Conservation (phyloP, 2,797 vertebrate species). For the Acomys russatus region DNA sequence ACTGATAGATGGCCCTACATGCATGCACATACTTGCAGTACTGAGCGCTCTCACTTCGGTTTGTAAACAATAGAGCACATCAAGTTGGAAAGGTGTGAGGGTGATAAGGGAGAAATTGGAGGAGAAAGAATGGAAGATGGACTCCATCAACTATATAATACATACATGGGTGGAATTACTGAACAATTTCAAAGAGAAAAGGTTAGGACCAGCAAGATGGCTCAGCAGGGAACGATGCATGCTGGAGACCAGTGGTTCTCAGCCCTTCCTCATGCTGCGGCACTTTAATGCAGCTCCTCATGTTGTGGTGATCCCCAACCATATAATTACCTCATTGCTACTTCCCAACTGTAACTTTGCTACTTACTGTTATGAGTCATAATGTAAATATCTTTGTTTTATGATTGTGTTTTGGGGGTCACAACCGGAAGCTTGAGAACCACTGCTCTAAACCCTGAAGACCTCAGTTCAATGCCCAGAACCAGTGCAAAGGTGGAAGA, state of each 20-base stretch:
- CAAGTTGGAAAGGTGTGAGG: neutral
- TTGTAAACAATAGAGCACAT: neutral
- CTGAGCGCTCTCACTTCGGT: neutral
- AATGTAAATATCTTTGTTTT: neutral
- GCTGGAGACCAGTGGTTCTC: neutral
- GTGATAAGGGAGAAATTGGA: neutral
- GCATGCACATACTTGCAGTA: neutral
- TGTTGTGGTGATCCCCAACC: neutral
- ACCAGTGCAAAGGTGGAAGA: neutral
- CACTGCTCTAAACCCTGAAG: neutral
- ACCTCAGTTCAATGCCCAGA: neutral
- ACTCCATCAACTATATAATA: neutral
- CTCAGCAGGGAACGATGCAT: neutral
- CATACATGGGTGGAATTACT: neutral
- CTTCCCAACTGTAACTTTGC: neutral
- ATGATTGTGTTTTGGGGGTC: neutral
- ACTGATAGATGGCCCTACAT: neutral
- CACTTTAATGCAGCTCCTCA: neutral
- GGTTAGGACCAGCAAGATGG: neutral
- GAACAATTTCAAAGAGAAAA: neutral
- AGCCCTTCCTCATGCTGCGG: neutral
- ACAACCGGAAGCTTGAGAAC: neutral
- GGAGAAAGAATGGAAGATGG: no score
- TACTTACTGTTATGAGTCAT: neutral
- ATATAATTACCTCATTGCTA: neutral